These are phyloP conservation scores for Notiomystis cincta DNA, from an alignment of 2,113 vertebrate genomes.

Conservation along the genomic window DNA sequence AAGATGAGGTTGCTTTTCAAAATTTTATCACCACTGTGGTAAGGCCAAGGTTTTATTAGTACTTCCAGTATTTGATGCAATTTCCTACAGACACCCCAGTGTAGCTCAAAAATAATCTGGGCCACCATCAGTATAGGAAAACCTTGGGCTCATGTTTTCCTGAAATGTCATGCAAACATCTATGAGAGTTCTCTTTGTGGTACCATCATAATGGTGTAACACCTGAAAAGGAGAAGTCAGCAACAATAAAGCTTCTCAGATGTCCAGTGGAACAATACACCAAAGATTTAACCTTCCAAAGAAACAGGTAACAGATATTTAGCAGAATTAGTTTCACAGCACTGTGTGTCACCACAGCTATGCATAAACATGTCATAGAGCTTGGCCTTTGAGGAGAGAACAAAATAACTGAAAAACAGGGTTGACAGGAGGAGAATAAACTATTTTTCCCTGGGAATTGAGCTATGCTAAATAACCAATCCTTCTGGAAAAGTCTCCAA, in stretches of 20 bases:
- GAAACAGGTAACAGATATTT: neutral
- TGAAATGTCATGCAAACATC: neutral
- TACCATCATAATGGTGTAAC: neutral
- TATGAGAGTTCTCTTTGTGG: neutral
- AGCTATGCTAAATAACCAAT: neutral
- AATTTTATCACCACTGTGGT: neutral
- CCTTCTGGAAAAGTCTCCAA: neutral
- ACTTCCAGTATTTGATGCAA: neutral
- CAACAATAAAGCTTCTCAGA: neutral
- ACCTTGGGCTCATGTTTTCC: accelerated
- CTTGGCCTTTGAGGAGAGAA: neutral
- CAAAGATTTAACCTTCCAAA: neutral
- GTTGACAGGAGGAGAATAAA: neutral
- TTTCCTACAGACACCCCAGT: neutral
- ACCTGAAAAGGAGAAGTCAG: neutral
- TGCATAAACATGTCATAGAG: neutral
- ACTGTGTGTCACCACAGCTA: neutral
- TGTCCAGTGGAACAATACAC: neutral
- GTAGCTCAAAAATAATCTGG: neutral
- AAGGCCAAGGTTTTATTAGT: neutral
- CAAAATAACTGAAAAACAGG: neutral
- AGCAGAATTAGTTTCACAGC: neutral
- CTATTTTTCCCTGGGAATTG: neutral
- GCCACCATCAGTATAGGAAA: neutral
- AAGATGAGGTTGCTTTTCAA: neutral